Conservation (phyloP, 1,140 invertebrate genomes). For the Dendroctonus ponderosae region DNA sequence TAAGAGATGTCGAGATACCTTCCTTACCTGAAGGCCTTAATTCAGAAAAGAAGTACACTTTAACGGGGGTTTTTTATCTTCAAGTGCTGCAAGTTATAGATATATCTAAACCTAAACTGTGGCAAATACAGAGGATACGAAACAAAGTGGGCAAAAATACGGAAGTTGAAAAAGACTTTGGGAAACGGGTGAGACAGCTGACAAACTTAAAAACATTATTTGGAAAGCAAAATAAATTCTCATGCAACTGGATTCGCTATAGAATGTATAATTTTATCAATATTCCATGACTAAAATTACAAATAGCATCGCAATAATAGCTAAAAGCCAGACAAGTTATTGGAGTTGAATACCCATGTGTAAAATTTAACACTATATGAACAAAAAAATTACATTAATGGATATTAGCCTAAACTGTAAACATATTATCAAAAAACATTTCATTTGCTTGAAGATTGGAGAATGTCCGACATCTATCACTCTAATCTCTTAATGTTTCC, state of each 20-base stretch:
- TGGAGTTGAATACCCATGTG: too few relatives aligned
- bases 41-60: constrained; percentile 48
- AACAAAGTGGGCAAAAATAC: constrained; percentile 56
- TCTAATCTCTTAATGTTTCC: too few relatives aligned
- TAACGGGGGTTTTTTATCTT: constrained; percentile 58
- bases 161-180: constrained; percentile 52
- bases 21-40: constrained; percentile 58
- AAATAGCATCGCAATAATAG: too few relatives aligned
- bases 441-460: neutral
- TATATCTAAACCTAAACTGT: constrained; percentile 59
- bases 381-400: too few relatives aligned
- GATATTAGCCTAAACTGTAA: too few relatives aligned
- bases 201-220: neutral
- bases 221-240: too few relatives aligned
- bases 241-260: too few relatives aligned
- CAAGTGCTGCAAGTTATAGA: constrained; percentile 52
- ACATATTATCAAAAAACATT: too few relatives aligned
- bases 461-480: neutral
- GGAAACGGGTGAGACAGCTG: constrained; percentile 53
- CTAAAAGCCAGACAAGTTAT: neutral
- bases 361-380: too few relatives aligned
- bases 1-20: constrained; percentile 57
- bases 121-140: constrained; percentile 63
- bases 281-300: too few relatives aligned
- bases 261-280: too few relatives aligned